Percentiles rank a stretch among this genome's conserved stretches.
Conservation (phyloP, 2,888 invertebrate genomes). For the Pristionchus fissidentatus region DNA sequence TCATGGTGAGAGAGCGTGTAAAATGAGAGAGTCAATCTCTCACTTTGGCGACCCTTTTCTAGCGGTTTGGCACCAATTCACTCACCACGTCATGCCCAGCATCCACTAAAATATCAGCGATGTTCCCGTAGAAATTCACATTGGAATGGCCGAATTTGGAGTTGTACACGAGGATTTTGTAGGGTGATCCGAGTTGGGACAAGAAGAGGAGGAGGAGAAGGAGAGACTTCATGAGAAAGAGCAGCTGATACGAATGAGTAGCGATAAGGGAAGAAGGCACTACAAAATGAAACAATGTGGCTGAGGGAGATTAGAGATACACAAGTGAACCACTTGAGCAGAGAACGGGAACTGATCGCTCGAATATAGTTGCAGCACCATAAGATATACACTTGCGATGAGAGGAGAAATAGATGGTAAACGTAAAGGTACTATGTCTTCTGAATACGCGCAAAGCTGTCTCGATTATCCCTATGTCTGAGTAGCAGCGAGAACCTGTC, state of each 20-base stretch:
- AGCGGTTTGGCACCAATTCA: too few relatives aligned
- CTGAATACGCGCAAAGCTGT: too few relatives aligned
- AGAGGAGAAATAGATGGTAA: too few relatives aligned
- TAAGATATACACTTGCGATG: too few relatives aligned
- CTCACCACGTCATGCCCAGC: slow-evolving; percentile 26
- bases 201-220: background rate
- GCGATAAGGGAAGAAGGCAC: background rate
- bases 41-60: too few relatives aligned
- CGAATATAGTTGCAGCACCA: too few relatives aligned
- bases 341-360: too few relatives aligned
- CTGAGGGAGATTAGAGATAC: background rate
- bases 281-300: background rate
- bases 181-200: background rate
- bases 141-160: slow-evolving; percentile 8
- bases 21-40: background rate
- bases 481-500: too few relatives aligned
- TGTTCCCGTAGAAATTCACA: slow-evolving; percentile 16
- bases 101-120: slow-evolving; percentile 24
- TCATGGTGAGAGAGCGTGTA: background rate
- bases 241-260: background rate
- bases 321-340: background rate
- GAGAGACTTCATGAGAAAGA: background rate
- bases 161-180: slow-evolving; percentile 30
- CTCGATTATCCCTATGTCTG: too few relatives aligned
- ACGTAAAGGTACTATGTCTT: too few relatives aligned